phyloP scores from a whole-genome alignment of 1,140 invertebrate genomes.

The Euwallacea similis region DNA sequence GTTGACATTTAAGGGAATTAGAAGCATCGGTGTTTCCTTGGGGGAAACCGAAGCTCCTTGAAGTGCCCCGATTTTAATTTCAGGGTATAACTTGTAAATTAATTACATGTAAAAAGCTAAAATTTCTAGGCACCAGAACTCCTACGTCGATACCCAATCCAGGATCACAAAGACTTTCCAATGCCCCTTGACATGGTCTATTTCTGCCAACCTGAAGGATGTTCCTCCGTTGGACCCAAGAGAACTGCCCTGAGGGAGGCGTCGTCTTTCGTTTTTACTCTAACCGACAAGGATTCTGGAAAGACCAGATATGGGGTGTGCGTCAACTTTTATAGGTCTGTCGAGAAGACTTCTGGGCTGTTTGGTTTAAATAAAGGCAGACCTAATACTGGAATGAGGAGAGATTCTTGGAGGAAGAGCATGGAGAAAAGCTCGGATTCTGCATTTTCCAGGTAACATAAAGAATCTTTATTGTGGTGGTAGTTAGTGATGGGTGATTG shows the following conservation, averaged over 20 bases:
- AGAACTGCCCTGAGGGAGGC: conserved; percentile 83
- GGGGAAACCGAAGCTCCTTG: no score
- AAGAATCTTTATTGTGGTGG: background rate
- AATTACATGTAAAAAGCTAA: no score
- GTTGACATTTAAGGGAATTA: no score
- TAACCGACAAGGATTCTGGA: conserved; percentile 99
- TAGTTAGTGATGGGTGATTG: conserved; percentile 27
- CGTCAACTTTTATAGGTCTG: conserved; percentile 96
- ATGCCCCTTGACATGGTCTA: conserved; percentile 97
- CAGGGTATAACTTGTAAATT: no score
- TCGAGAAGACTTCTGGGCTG: conserved; percentile 62
- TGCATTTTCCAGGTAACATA: conserved; percentile 82
- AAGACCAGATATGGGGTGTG: conserved; percentile 86
- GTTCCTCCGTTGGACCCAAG: conserved; percentile 85
- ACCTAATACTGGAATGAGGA: conserved; percentile 64
- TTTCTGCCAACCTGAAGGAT: conserved; percentile 99
- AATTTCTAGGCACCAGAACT: conserved; percentile 76
- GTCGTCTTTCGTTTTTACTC: conserved; percentile 96
- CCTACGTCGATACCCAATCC: conserved; percentile 92
- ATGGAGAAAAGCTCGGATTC: conserved; percentile 90
- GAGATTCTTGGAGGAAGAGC: conserved; percentile 86
- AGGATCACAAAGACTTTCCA: conserved; percentile 97
- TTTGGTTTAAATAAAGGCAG: conserved; percentile 47
- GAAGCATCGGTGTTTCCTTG: no score
- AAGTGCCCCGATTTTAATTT: no score